phyloP scores from a whole-genome alignment of 1,140 invertebrate genomes.

The Colletes gigas region DNA sequence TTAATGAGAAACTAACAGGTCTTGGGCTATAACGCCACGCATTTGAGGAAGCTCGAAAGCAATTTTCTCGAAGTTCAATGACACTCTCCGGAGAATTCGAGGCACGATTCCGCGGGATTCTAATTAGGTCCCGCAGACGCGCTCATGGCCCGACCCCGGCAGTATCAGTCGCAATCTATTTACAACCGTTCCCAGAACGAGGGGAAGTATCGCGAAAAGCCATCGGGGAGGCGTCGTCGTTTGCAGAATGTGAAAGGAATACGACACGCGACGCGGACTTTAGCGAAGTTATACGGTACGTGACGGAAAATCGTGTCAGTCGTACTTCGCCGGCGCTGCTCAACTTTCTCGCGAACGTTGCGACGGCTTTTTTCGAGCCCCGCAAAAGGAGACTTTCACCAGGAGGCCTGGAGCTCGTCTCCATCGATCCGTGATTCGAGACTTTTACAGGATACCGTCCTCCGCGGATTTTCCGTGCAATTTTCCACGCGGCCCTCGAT shows the following conservation, averaged over 20 bases:
- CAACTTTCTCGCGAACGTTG: conserved; percentile 38
- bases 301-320: conserved; percentile 47
- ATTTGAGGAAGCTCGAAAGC: too few relatives aligned
- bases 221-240: not conserved
- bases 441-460: not conserved
- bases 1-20: too few relatives aligned
- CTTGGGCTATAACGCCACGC: too few relatives aligned
- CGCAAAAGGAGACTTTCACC: conserved; percentile 20
- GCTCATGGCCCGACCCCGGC: not conserved
- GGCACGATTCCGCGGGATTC: not conserved
- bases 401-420: conserved; percentile 5
- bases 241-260: conserved; percentile 42
- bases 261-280: conserved; percentile 8
- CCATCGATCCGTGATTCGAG: conserved; percentile 29
- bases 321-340: not conserved
- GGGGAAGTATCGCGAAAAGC: not conserved
- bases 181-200: not conserved
- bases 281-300: conserved; percentile 29
- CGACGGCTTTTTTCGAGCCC: not conserved
- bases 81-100: not conserved
- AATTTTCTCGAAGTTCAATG: conserved; percentile 6
- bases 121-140: not conserved
- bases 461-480: not conserved
- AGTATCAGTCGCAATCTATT: not conserved
- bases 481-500: not conserved